A percentile compares a stretch with the other conserved stretches of the same genome.
These are phyloP conservation scores for Enoplosus armatus DNA, from an alignment of 2,797 vertebrate species.

Conservation along the genomic window DNA sequence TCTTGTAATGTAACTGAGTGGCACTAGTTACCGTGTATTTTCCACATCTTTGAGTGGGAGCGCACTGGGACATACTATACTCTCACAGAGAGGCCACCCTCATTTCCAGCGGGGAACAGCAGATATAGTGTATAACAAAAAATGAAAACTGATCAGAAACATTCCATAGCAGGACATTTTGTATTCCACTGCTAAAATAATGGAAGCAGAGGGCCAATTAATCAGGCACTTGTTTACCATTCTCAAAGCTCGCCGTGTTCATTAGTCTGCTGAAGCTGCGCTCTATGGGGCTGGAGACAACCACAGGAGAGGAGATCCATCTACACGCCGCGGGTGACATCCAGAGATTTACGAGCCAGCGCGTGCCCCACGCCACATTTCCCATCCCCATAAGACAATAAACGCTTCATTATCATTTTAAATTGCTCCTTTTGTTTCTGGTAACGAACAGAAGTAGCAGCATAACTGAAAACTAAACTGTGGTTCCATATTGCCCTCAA, in stretches of 20 bases:
- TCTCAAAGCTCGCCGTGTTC: conserved; percentile 76
- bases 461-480: conserved; percentile 72
- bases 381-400: conserved; percentile 82
- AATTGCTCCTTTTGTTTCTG: conserved; percentile 82
- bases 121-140: conserved; percentile 17
- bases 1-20: conserved; percentile 44
- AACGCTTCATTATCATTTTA: conserved; percentile 86
- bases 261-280: conserved; percentile 80
- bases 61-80: conserved; percentile 15
- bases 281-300: conserved; percentile 76
- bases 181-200: conserved; percentile 74
- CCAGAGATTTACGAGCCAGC: conserved; percentile 83
- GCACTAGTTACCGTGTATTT: conserved; percentile 42
- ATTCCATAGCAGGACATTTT: conserved; percentile 60
- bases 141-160: conserved; percentile 61
- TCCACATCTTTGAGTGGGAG: conserved; percentile 32
- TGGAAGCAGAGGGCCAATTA: conserved; percentile 77
- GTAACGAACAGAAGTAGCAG: conserved; percentile 59
- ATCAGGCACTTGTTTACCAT: conserved; percentile 87
- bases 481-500: conserved; percentile 59
- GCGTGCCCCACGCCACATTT: conserved; percentile 74
- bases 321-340: conserved; percentile 78
- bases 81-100: conserved; percentile 41
- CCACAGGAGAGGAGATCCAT: conserved; percentile 80
- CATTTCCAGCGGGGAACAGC: conserved; percentile 15